These are phyloP conservation scores for Xenopus laevis DNA, from an alignment of 2,113 vertebrate genomes.

Conservation along the genomic window DNA sequence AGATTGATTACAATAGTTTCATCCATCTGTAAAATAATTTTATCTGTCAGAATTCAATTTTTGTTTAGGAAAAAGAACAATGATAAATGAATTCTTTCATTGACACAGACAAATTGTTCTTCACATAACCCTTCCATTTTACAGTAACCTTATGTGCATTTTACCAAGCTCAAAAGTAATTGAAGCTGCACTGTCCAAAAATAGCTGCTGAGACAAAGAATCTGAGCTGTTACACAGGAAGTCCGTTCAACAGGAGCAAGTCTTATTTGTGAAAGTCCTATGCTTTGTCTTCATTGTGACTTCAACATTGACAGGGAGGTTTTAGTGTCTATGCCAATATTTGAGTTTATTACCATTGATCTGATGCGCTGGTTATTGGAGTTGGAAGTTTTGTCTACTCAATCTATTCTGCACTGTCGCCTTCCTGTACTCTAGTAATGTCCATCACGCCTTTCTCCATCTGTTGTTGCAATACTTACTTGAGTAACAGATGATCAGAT, in stretches of 20 bases:
- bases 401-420: no score
- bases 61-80: background rate
- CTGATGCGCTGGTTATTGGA: no score
- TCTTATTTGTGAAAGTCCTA: background rate
- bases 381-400: no score
- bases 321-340: no score
- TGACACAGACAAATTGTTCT: constrained; percentile 19
- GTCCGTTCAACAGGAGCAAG: background rate
- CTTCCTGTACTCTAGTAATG: no score
- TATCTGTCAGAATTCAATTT: constrained; percentile 6
- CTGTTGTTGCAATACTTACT: no score
- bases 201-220: constrained; percentile 16
- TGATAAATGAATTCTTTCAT: background rate
- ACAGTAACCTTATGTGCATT: constrained; percentile 25
- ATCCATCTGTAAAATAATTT: background rate
- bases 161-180: constrained; percentile 28
- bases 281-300: background rate
- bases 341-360: no score
- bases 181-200: constrained; percentile 23
- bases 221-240: constrained; percentile 19
- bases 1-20: background rate
- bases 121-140: constrained; percentile 23
- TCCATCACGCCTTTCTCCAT: no score
- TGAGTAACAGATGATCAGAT: no score
- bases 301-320: no score